Evolutionary conservation across 2,797 vertebrate genomes (phyloP), one percentile per base, ranked within the genome.

Genomic region (Cryptoprocta ferox): DNA sequence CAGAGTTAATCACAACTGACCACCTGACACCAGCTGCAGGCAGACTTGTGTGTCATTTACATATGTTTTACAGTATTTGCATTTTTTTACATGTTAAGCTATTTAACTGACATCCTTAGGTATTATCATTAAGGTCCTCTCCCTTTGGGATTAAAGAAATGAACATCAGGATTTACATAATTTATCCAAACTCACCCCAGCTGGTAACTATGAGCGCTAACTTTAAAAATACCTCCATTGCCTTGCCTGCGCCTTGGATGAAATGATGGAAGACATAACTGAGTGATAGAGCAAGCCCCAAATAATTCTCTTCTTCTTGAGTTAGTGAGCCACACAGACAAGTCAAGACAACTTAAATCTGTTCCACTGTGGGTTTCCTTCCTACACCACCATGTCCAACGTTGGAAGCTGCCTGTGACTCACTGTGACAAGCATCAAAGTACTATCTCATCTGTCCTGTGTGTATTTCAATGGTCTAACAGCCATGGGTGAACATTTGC

Each of bases 301-400:
- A 80, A 45, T 66, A 90, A 95, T 48, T 79, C 26, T 59, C 79
- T 50, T 16, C 26, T 91, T 92, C n/a, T 37, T 56, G 24, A 91
- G 59, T 82, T 63, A 81, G 61, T 87, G 32, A 56, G 5, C 76
- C 87, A 85, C 84, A 35, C n/a, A n/a, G 56, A 42, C 63, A 92
- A 78, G 73, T 78, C 28, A 85, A 95, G 90, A 83, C 50, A 93
- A 59, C 83, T 89, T 73, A 80, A 83, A 91, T 93, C 42, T 92
- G 21, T 78, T 68, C 7, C 6, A 13, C 5, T 28, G 6, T 39
- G 28, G 30, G 13, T 5, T 83, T n/a, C 61, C 61, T 82, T 86
- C 53, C 85, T 32, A 45, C 9, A 65, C 76, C n/a, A 4, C 15
- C 24, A 4, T 24, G 3, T 37, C 39, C 21, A 66, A 14, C 21